These are phyloP conservation scores for Scrobipalpa costella DNA, from an alignment of 2,888 invertebrate genomes.

Conservation along the genomic window DNA sequence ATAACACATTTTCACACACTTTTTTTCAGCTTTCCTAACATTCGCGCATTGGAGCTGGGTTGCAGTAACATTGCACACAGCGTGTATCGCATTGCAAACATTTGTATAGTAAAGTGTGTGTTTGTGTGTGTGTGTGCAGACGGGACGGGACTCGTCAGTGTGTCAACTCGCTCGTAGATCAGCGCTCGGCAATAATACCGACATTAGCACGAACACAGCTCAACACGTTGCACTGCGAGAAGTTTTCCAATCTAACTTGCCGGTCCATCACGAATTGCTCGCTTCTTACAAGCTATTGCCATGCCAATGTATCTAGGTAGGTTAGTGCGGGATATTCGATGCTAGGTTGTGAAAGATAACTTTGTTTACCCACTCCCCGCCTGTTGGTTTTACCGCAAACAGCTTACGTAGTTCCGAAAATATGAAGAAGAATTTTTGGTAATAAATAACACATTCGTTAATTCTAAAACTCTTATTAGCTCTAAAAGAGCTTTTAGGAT, in stretches of 20 bases:
- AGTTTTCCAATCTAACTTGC: conserved; percentile 76
- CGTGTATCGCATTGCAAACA: conserved; percentile 14
- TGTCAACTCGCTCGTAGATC: conserved; percentile 15
- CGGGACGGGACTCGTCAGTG: not conserved
- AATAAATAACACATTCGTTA: not conserved
- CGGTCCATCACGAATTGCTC: conserved; percentile 61
- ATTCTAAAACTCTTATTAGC: conserved; percentile 42
- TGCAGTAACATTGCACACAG: not conserved
- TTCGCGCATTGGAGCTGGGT: not conserved
- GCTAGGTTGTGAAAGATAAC: not conserved
- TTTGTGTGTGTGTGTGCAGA: not conserved
- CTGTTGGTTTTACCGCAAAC: not conserved
- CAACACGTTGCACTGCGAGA: conserved; percentile 58
- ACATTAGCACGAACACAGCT: conserved; percentile 53
- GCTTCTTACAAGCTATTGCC: conserved; percentile 56
- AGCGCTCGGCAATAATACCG: conserved; percentile 42
- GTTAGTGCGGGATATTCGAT: conserved; percentile 41
- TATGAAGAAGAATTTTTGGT: conserved; percentile 2
- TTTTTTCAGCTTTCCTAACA: conserved; percentile 6
- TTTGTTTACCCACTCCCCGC: not conserved
- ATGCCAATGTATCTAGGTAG: conserved; percentile 41
- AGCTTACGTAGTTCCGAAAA: conserved; percentile 5
- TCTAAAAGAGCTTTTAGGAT: conserved; percentile 35
- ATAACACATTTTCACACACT: conserved; percentile 13
- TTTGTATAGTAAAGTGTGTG: conserved; percentile 21